A percentile compares a stretch with the other conserved stretches of the same genome.
Conservation (phyloP, 2,113 vertebrate genomes). For the Triplophysa rosa region DNA sequence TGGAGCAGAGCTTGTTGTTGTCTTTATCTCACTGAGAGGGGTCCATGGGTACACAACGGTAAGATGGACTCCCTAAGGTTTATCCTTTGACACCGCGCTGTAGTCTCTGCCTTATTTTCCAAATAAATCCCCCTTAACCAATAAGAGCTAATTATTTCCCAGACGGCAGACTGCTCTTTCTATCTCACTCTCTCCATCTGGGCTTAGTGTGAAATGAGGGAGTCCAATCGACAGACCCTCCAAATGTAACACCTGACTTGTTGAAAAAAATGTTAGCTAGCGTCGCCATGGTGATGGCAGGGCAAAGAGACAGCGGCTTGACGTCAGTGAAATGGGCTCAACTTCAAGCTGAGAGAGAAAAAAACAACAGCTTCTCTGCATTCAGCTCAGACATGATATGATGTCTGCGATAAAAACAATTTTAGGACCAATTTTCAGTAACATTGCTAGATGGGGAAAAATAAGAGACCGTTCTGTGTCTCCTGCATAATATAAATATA, state of each 20-base stretch:
- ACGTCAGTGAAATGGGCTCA: constrained; percentile 64
- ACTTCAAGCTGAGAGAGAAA: constrained; percentile 66
- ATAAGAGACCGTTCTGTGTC: neutral
- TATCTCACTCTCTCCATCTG: constrained; percentile 53
- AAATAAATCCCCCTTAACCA: constrained; percentile 16
- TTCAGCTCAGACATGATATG: constrained; percentile 27
- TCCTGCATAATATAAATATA: neutral
- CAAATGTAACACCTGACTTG: constrained; percentile 76
- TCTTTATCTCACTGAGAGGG: neutral
- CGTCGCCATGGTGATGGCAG: constrained; percentile 76
- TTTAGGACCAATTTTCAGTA: neutral
- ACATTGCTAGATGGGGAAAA: neutral
- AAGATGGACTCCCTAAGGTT: neutral
- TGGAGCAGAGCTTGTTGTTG: neutral
- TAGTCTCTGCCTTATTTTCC: constrained; percentile 20
- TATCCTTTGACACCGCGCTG: constrained; percentile 5
- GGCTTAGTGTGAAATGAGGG: constrained; percentile 65
- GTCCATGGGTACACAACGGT: neutral
- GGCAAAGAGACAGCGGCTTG: constrained; percentile 64
- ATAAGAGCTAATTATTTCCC: constrained; percentile 55
- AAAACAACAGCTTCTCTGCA: constrained; percentile 40
- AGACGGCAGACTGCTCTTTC: constrained; percentile 51
- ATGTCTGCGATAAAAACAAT: neutral
- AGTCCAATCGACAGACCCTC: constrained; percentile 68
- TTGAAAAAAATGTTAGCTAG: constrained; percentile 69